Base-by-base conservation (phyloP, 2,113 vertebrate genomes). In the Corvus cornix region DNA sequence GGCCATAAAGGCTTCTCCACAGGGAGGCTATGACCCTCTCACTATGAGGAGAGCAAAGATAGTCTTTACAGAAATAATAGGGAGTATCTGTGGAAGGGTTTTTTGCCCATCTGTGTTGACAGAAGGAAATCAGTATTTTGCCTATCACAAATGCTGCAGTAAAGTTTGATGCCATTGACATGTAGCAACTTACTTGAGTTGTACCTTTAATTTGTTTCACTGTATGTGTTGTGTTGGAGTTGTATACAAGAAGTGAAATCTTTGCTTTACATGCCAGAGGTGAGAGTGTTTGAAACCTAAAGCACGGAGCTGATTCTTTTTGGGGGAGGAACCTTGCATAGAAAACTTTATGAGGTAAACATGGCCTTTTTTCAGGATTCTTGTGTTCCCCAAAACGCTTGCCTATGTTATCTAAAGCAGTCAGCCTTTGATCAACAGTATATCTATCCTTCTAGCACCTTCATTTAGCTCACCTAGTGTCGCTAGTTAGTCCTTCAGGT, bases 61-160 rank as follows among this genome's bases (percentile, higher is more conserved):
- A 62, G 67, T 49, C 68, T 87, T 68, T 76, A 49, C 53, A 73
- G 84, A 93, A 97, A 91, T 96, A 94, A 95, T 39, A 81, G 77
- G 67, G 72, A 96, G 52, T 77, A 37, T 93, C 53, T 90, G 64
- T 89, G 58, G 21, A 35, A 73, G 58, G 52, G 31, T 56, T 70
- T 53, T 90, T 72, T 84, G 27, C 30, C 60, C 24, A 27, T 90
- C 48, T 73, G 14, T 82, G 66, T 81, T 64, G 41, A 52, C 21
- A 35, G 64, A 58, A 93, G 46, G 66, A 96, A 97, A 93, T 97
- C 41, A 1, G 75, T 96, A 56, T 68, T 94, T 94, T 94, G 78
- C 66, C 18, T 66, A 18, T 87, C 90, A 58, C 51, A 88, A 87
- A 70, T 95, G 70, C 92, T 43, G 8, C 70, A 16, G 22, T 59